These are phyloP conservation scores for Caenorhabditis uteleia DNA, from an alignment of 2,888 invertebrate genomes.

Conservation along the genomic window DNA sequence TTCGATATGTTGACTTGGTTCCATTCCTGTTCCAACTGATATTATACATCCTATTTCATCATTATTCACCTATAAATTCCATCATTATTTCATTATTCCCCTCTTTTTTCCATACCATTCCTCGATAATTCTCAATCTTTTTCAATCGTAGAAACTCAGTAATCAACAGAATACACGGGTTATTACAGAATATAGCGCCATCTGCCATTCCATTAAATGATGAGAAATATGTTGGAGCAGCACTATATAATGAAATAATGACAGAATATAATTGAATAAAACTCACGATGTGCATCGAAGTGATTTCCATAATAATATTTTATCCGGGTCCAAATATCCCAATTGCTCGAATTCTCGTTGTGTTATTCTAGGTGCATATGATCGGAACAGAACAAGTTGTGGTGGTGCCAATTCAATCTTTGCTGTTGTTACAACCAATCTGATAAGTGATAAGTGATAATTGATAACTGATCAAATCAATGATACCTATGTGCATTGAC, in stretches of 20 bases:
- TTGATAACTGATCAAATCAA: not conserved
- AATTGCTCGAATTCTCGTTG: conserved; percentile 37
- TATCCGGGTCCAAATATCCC: conserved; percentile 42
- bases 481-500: conserved; percentile 27
- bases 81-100: not conserved
- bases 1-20: conserved; percentile 65
- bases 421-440: conserved; percentile 42
- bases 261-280: too few relatives aligned
- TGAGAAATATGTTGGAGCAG: conserved; percentile 44
- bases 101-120: conserved; percentile 10
- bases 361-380: conserved; percentile 37
- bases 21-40: conserved; percentile 79
- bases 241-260: conserved; percentile 22
- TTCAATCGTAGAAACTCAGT: conserved; percentile 42
- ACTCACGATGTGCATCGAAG: conserved; percentile 41
- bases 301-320: conserved; percentile 44
- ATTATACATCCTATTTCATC: conserved; percentile 79
- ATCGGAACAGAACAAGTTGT: conserved; percentile 40
- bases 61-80: conserved; percentile 19
- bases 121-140: conserved; percentile 41
- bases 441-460: conserved; percentile 9
- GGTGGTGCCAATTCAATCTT: conserved; percentile 34
- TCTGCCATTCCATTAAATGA: conserved; percentile 46
- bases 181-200: conserved; percentile 49
- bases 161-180: conserved; percentile 42